Base-by-base conservation (phyloP, 2,113 vertebrate species). In the Lamprotornis superbus region DNA sequence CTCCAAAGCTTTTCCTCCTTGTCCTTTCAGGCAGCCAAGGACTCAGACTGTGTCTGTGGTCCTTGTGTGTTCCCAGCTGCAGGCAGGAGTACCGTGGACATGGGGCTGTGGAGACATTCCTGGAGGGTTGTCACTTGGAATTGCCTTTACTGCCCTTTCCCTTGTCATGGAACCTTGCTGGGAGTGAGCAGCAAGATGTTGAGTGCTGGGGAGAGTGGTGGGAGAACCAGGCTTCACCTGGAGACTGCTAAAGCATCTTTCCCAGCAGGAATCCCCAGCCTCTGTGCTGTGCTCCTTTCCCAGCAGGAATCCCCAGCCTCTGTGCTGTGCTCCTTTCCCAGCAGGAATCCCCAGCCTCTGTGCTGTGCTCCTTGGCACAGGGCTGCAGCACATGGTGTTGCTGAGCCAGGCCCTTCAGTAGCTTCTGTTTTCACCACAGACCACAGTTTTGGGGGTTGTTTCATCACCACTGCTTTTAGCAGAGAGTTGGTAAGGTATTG, bases 371-470 rank as follows among this genome's bases (percentile, higher is more conserved):
- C 25, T 33, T 69, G 69, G 27, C 39, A 18, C 33, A 44, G 23
- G 3, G 2, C 28, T 75, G 65, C 52, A 76, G 61, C 30, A 35
- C 46, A 5, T 8, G 42, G n/a, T 40, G 37, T 22, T 59, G 40
- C 59, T 79, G 46, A 37, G 37, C 57, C 30, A 27, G 49, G 28
- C 10, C 40, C 28, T 73, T 80, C 37, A 28, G 2, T 6, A 57
- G 3, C 33, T 83, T 42, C 57, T 53, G 11, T 50, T 63, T 76
- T 68, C 25, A 28, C 22, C 37, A 25, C 31, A 5, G 5, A 39
- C 27, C 35, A 37, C 0, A 0, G 0, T 23, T 79, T 37, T 1
- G 3, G 37, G 33, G 50, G 18, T 19, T 12, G 22, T 56, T 89
- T 71, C 12, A 28, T 71, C 65, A 73, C 28, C 11, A 11, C 46